Base-by-base conservation (phyloP, 2,113 vertebrate species). In the Anguilla rostrata region DNA sequence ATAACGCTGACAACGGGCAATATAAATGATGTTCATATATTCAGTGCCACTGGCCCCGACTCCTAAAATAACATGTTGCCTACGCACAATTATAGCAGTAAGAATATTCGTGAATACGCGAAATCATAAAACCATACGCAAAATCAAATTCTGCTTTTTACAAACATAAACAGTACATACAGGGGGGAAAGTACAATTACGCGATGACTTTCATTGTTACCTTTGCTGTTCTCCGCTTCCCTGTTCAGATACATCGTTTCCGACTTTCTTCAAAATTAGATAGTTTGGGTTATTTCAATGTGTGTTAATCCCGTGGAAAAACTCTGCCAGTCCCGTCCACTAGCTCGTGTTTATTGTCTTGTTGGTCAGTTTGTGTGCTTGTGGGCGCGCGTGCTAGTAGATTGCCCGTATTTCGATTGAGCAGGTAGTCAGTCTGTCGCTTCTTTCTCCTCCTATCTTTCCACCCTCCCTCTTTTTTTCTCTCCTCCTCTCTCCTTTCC, bases 191-290 rank as follows among this genome's bases (percentile, higher is more conserved):
- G 89, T 88, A 85, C 15, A 89, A 83, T 78, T 86, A 92, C 81
- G 86, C 88, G 84, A 78, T 88, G 87, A 86, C 89, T 92, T 86
- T 86, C 78, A 49, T 66, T 87, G 93, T 94, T 93, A 96, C 95
- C 95, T 96, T 95, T 96, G 93, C 93, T 92, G 80, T 87, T 92
- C 92, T 94, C 93, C 92, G 95, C 95, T 90, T 95, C 94, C 91
- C 95, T 92, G 94, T 96, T 96, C 89, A 96, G 93, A 96, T 96
- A 95, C 95, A 96, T 96, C 94, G 93, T 94, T 95, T 88, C 90
- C 53, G 89, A 89, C 93, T 89, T 85, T 82, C 84, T 83, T 83
- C 60, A 34, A 66, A 26, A 66, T 79, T 26, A 78, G 78, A 89
- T 85, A 80, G 90, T 57, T 41, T 90, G 91, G 88, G 91, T 71